Conservation (phyloP, 1,140 invertebrate genomes). For the Tenebrio molitor region DNA sequence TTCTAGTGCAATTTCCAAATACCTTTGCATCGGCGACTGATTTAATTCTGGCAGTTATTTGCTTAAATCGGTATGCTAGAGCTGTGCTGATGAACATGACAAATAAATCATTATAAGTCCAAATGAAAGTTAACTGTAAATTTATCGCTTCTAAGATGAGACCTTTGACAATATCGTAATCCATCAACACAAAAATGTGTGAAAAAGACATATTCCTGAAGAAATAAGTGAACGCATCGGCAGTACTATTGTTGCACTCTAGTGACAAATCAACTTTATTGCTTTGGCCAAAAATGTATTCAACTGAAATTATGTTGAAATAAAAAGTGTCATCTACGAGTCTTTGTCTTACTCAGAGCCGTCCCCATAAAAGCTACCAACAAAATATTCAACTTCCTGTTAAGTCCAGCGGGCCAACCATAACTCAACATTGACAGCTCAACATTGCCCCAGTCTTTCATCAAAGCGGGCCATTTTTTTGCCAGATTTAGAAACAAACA, state of each 20-base stretch:
- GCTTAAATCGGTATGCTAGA: conserved; percentile 74
- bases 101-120: conserved; percentile 80
- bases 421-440: conserved; percentile 41
- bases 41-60: conserved; percentile 69
- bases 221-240: conserved; percentile 48
- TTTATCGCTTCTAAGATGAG: conserved; percentile 47
- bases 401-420: conserved; percentile 37
- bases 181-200: conserved; percentile 47
- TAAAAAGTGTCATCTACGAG: not conserved
- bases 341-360: conserved; percentile 54
- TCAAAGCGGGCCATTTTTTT: conserved; percentile 35
- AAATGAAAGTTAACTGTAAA: conserved; percentile 68
- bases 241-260: conserved; percentile 42
- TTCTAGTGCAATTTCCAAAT: conserved; percentile 42
- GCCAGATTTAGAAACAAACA: conserved; percentile 31
- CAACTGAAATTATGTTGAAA: conserved; percentile 46
- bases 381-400: conserved; percentile 41
- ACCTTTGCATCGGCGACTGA: conserved; percentile 68
- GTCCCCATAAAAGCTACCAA: conserved; percentile 48
- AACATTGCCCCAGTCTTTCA: conserved; percentile 34
- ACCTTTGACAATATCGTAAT: conserved; percentile 48
- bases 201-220: conserved; percentile 47
- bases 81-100: conserved; percentile 78
- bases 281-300: conserved; percentile 48
- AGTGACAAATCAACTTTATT: conserved; percentile 44